Evolutionary conservation across 2,113 vertebrate genomes (phyloP).

Genomic region (Athene cunicularia): DNA sequence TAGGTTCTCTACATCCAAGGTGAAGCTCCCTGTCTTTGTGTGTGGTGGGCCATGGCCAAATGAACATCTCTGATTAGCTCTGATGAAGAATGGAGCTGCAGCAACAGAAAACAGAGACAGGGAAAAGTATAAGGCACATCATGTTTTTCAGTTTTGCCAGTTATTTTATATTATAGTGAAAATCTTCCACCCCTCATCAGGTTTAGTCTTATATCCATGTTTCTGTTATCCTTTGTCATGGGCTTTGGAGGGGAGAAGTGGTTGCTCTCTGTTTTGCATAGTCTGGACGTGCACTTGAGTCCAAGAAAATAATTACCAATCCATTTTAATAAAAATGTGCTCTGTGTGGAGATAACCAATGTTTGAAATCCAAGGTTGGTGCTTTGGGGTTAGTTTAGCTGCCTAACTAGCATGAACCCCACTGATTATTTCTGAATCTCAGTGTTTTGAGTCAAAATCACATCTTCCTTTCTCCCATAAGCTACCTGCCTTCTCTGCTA

Average conservation of each 20-base stretch:
- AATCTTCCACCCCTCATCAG: not conserved
- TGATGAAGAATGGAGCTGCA: not conserved
- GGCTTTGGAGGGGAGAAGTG: not conserved
- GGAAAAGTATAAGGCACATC: not conserved
- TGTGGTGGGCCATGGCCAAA: not conserved
- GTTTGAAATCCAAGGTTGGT: not conserved
- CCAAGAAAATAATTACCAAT: not conserved
- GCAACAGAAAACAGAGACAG: not conserved
- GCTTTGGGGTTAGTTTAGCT: not conserved
- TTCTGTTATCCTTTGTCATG: not conserved
- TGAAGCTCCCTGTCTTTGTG: not conserved
- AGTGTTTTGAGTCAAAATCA: not conserved
- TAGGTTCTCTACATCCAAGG: not conserved
- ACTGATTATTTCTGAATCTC: not conserved
- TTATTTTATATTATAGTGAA: not conserved
- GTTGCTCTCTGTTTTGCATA: not conserved
- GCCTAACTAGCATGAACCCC: not conserved
- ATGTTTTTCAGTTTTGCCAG: not conserved
- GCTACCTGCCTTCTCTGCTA: not conserved
- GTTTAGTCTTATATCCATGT: not conserved
- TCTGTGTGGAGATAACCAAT: not conserved
- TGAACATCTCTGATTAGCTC: not conserved
- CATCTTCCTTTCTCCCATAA: not conserved
- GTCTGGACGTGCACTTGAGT: not conserved
- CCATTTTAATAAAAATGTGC: not conserved